A percentile compares a stretch with the other conserved stretches of the same genome.
These are phyloP conservation scores for Ophiodon elongatus DNA, from an alignment of 2,113 vertebrate species.

Conservation along the genomic window DNA sequence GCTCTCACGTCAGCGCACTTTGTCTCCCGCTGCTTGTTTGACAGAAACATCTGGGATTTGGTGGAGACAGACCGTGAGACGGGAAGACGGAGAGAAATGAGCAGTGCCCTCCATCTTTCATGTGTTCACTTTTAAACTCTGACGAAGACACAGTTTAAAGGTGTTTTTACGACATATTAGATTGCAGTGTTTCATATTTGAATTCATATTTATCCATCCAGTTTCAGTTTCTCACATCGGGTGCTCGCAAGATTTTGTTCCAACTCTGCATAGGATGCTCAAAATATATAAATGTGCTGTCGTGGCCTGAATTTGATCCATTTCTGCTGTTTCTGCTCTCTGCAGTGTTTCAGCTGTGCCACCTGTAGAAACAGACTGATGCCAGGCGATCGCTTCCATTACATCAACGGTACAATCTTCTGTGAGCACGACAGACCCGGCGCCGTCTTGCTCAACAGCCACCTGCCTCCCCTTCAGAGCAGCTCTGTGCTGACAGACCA, in stretches of 20 bases:
- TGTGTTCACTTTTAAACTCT: neutral
- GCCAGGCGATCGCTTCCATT: slow-evolving; percentile 88
- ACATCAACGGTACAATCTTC: slow-evolving; percentile 87
- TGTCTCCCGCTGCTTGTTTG: slow-evolving; percentile 47
- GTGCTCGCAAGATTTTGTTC: neutral
- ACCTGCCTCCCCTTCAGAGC: slow-evolving; percentile 84
- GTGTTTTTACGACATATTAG: neutral
- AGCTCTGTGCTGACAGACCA: slow-evolving; percentile 85
- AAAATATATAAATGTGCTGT: neutral
- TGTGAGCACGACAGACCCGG: slow-evolving; percentile 87
- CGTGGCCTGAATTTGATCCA: neutral
- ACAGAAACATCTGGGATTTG: slow-evolving; percentile 55
- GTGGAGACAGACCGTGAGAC: neutral
- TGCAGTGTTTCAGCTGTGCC: slow-evolving; percentile 88
- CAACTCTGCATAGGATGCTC: neutral
- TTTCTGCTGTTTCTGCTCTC: neutral
- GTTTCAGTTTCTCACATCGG: neutral
- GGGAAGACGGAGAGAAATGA: neutral
- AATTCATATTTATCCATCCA: neutral
- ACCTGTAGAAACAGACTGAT: slow-evolving; percentile 87
- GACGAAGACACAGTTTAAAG: neutral
- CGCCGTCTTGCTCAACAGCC: slow-evolving; percentile 76
- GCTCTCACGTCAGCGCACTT: neutral
- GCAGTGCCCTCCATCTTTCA: neutral
- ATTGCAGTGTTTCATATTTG: neutral